These are phyloP conservation scores for Numenius arquata DNA, from an alignment of 2,113 vertebrate genomes.

Conservation along the genomic window DNA sequence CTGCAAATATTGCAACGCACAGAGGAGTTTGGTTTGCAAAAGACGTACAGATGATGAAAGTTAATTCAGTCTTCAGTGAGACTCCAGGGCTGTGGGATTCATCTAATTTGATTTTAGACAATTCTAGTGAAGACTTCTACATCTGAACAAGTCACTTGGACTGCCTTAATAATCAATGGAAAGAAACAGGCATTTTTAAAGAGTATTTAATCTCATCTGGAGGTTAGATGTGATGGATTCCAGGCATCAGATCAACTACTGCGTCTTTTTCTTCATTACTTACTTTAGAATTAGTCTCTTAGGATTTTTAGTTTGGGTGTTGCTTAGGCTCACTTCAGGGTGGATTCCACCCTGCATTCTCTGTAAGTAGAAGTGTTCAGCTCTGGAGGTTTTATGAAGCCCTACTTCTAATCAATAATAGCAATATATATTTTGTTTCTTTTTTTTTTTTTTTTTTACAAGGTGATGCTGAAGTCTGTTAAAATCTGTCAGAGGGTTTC, in stretches of 20 bases:
- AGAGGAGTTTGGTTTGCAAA: not conserved
- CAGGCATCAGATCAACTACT: not conserved
- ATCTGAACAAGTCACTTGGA: not conserved
- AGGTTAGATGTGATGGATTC: not conserved
- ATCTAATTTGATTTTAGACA: not conserved
- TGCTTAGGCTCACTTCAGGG: not conserved
- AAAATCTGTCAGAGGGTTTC: not conserved
- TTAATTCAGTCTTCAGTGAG: not conserved
- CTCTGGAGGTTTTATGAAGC: not conserved
- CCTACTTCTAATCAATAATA: not conserved
- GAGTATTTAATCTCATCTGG: not conserved
- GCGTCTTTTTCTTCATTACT: not conserved
- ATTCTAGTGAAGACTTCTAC: not conserved
- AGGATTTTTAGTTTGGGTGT: not conserved
- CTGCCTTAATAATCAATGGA: not conserved
- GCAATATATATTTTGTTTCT: not conserved
- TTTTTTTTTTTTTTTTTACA: not conserved
- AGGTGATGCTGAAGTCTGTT: not conserved
- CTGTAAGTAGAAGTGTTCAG: not conserved
- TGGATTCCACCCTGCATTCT: not conserved
- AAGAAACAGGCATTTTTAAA: not conserved
- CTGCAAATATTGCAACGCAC: not conserved
- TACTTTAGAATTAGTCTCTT: not conserved
- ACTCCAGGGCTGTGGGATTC: not conserved
- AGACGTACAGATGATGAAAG: not conserved